Base-by-base conservation (phyloP, 2,888 invertebrate species). In the Eretmocerus hayati region DNA sequence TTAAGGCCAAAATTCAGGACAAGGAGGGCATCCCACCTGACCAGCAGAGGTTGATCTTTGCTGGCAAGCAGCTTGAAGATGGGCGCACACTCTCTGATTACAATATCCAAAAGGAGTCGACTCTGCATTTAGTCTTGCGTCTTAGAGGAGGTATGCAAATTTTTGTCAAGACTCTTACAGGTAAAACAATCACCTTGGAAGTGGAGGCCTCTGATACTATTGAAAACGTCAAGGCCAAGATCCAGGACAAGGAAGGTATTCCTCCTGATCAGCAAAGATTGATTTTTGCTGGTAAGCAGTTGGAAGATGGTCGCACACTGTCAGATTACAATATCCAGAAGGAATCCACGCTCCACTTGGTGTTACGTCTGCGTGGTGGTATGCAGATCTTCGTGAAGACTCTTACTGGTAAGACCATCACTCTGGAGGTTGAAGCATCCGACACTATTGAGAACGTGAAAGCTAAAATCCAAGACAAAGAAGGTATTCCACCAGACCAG, bases 321-420 rank as follows among this genome's bases (percentile, higher is more conserved):
- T 89, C 89, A 0, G 94, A 95, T 69, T 93, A 93, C 74, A 93
- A 93, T 72, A 93, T 94, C 67, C 92, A 95, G 74, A 92, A 93
- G 73, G 90, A 91, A 73, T 90, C 90, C 0, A 92, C 92, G 0
- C 79, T 92, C 50, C 91, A 92, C 70, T 76, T 92, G 67, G 90
- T 91, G 64, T 75, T 92, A 56, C 81, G 93, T 61, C 81, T 94
- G 50, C 81, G 92, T 59, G 96, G 96, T 76, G 96, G 97, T 66
- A 63, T 62, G 63, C 61, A 63, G 2, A 62, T 62, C 3, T 62
- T 63, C 2, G 63, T 63, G 0, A 62, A 62, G 6, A 63, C 62
- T 0, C 15, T 63, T 0, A 63, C 62, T 0, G 61, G 62, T 0
- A 63, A 62, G n/a, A 63, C 63, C 0, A 62, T 62, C 15, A 61